Percentiles rank a stretch among this genome's conserved stretches.
Conservation (phyloP, 2,888 invertebrate genomes). For the Pomacea canaliculata region DNA sequence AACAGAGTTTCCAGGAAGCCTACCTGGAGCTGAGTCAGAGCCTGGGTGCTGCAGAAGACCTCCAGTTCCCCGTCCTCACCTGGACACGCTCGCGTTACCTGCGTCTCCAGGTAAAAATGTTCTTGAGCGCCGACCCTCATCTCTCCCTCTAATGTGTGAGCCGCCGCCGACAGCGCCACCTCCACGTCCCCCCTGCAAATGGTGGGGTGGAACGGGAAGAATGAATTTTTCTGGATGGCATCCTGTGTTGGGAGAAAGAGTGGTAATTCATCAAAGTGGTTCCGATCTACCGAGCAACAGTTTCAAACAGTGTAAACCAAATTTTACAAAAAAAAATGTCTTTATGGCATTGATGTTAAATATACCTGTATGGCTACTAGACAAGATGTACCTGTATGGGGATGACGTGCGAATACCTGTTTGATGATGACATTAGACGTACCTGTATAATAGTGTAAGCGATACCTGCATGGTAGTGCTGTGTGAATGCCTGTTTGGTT, state of each 20-base stretch:
- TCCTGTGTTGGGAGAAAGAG: slow-evolving; percentile 28
- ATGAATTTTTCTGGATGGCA: slow-evolving; percentile 40
- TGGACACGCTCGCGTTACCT: slow-evolving; percentile 71
- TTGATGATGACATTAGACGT: no score
- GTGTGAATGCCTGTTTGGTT: no score
- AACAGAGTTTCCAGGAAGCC: no score
- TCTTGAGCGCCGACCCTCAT: slow-evolving; percentile 91
- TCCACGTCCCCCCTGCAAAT: slow-evolving; percentile 75
- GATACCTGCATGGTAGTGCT: no score
- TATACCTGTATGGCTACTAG: no score
- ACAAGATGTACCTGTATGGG: no score
- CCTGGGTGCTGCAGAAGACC: slow-evolving; percentile 85
- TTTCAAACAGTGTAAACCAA: background rate
- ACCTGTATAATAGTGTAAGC: no score
- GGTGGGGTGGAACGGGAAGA: slow-evolving; percentile 16
- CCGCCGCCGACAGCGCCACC: slow-evolving; percentile 77
- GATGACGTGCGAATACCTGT: no score
- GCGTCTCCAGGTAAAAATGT: slow-evolving; percentile 95
- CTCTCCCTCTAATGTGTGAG: slow-evolving; percentile 84
- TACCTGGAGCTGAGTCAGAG: slow-evolving; percentile 65
- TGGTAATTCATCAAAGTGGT: background rate
- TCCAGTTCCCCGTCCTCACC: slow-evolving; percentile 85
- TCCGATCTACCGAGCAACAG: background rate
- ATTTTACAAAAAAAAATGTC: background rate
- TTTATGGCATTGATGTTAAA: background rate